A percentile compares a stretch with the other conserved stretches of the same genome.
Evolutionary conservation across 2,113 vertebrate genomes (phyloP).

Genomic region (Nasalis larvatus): DNA sequence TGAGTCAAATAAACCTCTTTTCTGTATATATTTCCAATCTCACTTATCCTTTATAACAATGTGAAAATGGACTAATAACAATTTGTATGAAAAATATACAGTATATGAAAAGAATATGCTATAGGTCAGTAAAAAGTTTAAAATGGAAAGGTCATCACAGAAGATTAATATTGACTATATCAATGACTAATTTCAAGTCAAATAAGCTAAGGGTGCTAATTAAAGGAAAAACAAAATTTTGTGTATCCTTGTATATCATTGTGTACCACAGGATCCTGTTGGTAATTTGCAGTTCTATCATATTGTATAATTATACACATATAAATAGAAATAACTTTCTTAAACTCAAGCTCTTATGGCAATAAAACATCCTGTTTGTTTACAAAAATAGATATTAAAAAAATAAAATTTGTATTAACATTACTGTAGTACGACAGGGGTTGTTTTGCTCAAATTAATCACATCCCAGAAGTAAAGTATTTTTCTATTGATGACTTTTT

Average conservation of each 20-base stretch:
- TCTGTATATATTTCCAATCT: too few species aligned
- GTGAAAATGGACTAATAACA: too few species aligned
- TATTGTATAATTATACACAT: not conserved
- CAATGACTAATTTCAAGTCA: not conserved
- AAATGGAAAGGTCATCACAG: not conserved
- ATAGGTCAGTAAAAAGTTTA: not conserved
- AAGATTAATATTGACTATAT: not conserved
- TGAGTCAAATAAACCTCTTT: too few species aligned
- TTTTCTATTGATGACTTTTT: constrained; percentile 6
- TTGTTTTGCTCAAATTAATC: constrained; percentile 44
- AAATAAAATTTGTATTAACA: not conserved
- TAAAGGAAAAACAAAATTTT: not conserved
- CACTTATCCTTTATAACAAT: too few species aligned
- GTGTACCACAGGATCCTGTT: too few species aligned
- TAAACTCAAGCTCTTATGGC: not conserved
- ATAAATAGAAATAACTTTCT: not conserved
- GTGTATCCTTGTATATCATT: not conserved
- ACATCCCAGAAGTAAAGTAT: not conserved
- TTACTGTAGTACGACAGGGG: not conserved
- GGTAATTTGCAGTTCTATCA: not conserved
- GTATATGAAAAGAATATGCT: not conserved
- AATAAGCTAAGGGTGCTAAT: not conserved
- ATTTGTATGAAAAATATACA: not conserved
- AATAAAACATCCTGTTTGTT: not conserved
- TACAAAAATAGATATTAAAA: not conserved